A percentile compares a stretch with the other conserved stretches of the same genome.
Evolutionary conservation across 1,140 invertebrate genomes (phyloP).

Genomic region (Rhynchophorus ferrugineus): DNA sequence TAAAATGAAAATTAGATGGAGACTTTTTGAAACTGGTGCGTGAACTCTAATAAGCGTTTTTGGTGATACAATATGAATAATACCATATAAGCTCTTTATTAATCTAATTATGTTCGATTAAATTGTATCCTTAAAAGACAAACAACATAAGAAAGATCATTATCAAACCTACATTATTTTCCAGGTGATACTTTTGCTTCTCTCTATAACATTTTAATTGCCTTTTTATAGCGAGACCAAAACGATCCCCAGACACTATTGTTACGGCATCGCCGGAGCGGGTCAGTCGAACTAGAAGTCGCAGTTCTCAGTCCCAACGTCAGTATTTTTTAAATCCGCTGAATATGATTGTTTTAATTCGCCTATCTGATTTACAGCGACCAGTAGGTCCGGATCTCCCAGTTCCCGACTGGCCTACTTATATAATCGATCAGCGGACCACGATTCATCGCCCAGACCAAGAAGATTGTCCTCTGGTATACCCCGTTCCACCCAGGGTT

Average conservation of each 20-base stretch:
- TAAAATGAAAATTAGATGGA: no score
- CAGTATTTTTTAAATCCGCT: slow-evolving; percentile 44
- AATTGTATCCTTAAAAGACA: no score
- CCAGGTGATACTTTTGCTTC: no score
- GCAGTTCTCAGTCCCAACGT: slow-evolving; percentile 83
- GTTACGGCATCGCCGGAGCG: slow-evolving; percentile 56
- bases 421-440: slow-evolving; percentile 50
- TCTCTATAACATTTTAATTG: no score
- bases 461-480: slow-evolving; percentile 55
- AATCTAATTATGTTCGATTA: no score
- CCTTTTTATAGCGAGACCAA: slow-evolving; percentile 52
- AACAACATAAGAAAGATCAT: no score
- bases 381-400: slow-evolving; percentile 71
- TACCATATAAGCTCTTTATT: no score
- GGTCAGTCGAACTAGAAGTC: slow-evolving; percentile 52
- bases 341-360: background rate
- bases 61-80: no score
- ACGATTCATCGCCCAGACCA: slow-evolving; percentile 35
- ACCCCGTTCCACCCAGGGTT: slow-evolving; percentile 58
- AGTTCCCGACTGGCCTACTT: slow-evolving; percentile 64
- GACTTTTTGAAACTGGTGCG: no score
- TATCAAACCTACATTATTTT: no score
- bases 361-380: slow-evolving; percentile 47
- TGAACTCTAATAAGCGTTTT: no score
- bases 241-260: slow-evolving; percentile 46